Evolutionary conservation across 1,140 invertebrate genomes (phyloP), one percentile per base, ranked within the genome.

Genomic region (Drosophila saltans): DNA sequence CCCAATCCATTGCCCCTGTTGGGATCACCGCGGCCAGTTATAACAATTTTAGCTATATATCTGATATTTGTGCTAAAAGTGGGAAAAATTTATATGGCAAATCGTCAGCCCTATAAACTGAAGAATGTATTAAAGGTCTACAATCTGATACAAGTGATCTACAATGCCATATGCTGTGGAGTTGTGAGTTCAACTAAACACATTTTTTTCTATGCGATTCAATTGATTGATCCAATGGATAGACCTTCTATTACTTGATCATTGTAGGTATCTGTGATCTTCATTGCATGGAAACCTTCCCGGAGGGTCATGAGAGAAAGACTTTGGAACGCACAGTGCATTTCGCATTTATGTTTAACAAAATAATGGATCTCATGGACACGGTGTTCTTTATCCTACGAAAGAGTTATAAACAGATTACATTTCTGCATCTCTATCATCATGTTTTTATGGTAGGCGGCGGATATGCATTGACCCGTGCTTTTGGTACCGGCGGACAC

Each of bases 341-440:
- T 33, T 68, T 56, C 52, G 72, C 80, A 0, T 90, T 81, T n/a
- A 43, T 72, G 1, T 8, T 91, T 8, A 88, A 91, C 55, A 90
- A 91, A 39, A 52, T 88, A 1, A 16, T 94, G 0, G 96, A 96
- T 83, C 93, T 96, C 0, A 39, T 95, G 1, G 95, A 96, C 72
- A 96, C 96, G 8, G 93, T 98, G 43, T 98, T 98, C 92, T 97
- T 98, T 91, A 94, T 98, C 8, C 92, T 98, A 10, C 93, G 96
- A n/a, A 98, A 98, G 92, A 98, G 97, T 83, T 93, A 96, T 60
- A 95, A 94, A 61, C 97, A 98, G 89, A 93, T 97, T 21, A 95
- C 95, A 10, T 96, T 98, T 81, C 93, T 98, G 1, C 97, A 98
- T 79, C 95, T 98, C 0, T 97, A 97, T 91, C 97, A 98, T 91